phyloP scores from a whole-genome alignment of 2,113 vertebrate genomes.

The Pelusios castaneus region DNA sequence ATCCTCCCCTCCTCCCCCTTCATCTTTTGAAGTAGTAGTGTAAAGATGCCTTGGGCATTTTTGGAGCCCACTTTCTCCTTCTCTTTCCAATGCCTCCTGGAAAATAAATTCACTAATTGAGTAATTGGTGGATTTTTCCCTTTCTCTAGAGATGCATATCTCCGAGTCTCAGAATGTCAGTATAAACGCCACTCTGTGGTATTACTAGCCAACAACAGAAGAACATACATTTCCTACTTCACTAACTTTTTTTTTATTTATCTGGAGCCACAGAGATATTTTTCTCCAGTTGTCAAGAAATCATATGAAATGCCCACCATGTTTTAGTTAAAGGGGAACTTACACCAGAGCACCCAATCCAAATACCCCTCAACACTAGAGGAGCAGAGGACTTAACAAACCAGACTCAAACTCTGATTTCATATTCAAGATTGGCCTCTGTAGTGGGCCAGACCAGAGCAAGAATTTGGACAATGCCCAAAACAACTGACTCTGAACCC shows the following conservation, averaged over 20 bases:
- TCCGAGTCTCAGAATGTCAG: neutral
- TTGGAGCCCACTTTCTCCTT: slow-evolving; percentile 16
- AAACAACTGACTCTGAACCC: neutral
- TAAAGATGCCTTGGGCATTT: slow-evolving; percentile 31
- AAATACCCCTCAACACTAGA: neutral
- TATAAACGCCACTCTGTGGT: slow-evolving; percentile 18
- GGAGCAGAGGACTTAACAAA: neutral
- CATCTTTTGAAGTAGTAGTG: slow-evolving; percentile 39
- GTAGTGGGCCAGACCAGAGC: neutral
- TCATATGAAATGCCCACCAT: slow-evolving; percentile 29
- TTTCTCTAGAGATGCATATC: slow-evolving; percentile 28
- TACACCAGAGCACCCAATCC: neutral
- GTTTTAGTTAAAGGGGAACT: neutral
- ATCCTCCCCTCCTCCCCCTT: neutral
- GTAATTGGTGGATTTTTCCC: neutral
- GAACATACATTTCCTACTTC: slow-evolving; percentile 39
- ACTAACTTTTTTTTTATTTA: slow-evolving; percentile 45
- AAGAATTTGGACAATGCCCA: neutral
- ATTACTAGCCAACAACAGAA: slow-evolving; percentile 5
- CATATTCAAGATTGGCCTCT: neutral
- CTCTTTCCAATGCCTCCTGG: slow-evolving; percentile 16
- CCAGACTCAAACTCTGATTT: slow-evolving; percentile 6
- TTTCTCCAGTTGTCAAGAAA: slow-evolving; percentile 39
- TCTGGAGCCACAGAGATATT: slow-evolving; percentile 39
- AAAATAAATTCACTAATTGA: slow-evolving; percentile 51